These are phyloP conservation scores for Gadopsis bispinosus DNA, from an alignment of 2,797 vertebrate genomes.

Conservation along the genomic window DNA sequence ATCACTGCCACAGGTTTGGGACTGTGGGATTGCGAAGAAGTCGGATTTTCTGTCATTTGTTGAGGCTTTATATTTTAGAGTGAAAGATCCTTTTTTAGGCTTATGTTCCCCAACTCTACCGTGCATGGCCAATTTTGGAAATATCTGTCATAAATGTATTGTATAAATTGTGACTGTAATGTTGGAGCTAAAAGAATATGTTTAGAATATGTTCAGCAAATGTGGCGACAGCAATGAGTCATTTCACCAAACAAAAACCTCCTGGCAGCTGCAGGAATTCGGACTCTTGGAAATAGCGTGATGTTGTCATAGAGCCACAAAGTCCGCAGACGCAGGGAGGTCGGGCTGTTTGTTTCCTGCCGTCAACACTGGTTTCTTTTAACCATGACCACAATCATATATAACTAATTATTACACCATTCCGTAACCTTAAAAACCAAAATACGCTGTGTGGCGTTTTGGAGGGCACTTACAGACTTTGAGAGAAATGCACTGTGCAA, in stretches of 20 bases:
- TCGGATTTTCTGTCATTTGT: conserved; percentile 35
- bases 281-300: not conserved
- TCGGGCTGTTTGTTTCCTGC: too few relatives aligned
- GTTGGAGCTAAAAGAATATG: not conserved
- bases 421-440: not conserved
- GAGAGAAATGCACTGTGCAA: not conserved
- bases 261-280: not conserved
- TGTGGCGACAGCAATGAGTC: not conserved
- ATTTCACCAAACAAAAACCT: too few relatives aligned
- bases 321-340: not conserved
- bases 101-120: not conserved
- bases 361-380: not conserved
- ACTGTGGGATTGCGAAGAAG: conserved; percentile 14
- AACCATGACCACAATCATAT: not conserved
- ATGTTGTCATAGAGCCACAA: not conserved
- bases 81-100: conserved; percentile 31
- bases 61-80: conserved; percentile 30
- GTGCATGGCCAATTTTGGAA: not conserved
- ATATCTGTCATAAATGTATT: not conserved
- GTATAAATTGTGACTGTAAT: not conserved
- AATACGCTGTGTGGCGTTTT: not conserved
- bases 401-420: not conserved
- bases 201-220: not conserved
- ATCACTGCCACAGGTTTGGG: conserved; percentile 11
- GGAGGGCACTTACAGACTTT: not conserved